phyloP scores from a whole-genome alignment of 2,113 vertebrate species.

The Zingel zingel region DNA sequence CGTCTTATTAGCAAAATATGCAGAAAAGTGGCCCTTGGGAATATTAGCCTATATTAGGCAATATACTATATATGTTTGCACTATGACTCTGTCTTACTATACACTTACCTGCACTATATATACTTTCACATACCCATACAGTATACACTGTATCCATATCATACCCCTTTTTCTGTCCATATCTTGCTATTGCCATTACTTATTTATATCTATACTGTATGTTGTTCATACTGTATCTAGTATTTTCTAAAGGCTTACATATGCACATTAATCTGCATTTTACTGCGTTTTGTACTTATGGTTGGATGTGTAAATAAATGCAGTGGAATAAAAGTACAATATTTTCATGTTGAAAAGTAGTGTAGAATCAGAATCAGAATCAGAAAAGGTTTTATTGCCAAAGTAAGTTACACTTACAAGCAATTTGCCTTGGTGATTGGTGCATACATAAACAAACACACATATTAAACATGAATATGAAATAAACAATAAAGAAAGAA shows the following conservation, averaged over 20 bases:
- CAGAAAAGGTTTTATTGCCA: no score
- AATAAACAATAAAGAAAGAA: no score
- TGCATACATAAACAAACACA: no score
- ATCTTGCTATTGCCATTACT: neutral
- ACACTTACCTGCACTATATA: neutral
- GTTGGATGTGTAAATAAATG: neutral
- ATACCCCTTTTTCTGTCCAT: neutral
- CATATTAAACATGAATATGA: no score
- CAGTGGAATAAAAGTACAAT: neutral
- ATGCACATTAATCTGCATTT: neutral
- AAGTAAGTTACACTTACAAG: no score
- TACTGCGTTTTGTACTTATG: neutral
- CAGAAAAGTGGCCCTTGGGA: neutral
- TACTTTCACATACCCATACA: neutral
- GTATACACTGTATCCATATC: neutral
- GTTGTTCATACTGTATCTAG: neutral
- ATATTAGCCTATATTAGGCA: neutral
- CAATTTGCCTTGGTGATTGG: no score
- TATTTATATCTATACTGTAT: neutral
- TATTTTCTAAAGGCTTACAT: neutral
- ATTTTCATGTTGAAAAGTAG: neutral
- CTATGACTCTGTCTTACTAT: neutral
- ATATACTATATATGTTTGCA: neutral
- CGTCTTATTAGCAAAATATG: neutral
- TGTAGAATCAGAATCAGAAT: neutral